Conservation (phyloP, 2,888 invertebrate genomes). For the Andrena hattorfiana region DNA sequence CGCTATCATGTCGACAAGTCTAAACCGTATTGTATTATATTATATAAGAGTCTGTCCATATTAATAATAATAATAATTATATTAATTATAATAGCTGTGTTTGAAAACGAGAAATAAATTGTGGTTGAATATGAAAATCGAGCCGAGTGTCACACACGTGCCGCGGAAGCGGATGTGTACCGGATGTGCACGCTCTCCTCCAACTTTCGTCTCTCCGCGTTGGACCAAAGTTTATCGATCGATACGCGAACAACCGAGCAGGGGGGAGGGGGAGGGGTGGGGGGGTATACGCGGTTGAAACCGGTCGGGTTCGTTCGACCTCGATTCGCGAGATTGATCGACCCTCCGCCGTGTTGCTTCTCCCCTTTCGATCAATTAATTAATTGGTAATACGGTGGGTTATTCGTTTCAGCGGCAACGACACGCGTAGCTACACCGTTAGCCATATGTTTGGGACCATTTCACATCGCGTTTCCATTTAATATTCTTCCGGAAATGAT, state of each 20-base stretch:
- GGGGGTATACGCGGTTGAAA: slow-evolving; percentile 29
- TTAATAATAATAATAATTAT: slow-evolving; percentile 85
- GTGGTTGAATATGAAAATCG: slow-evolving; percentile 85
- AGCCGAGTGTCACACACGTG: slow-evolving; percentile 18
- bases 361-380: slow-evolving; percentile 34
- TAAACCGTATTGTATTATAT: slow-evolving; percentile 85
- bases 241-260: slow-evolving; percentile 17
- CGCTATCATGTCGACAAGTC: slow-evolving; percentile 84
- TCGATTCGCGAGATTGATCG: slow-evolving; percentile 42
- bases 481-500: no score
- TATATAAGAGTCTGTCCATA: slow-evolving; percentile 85
- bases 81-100: slow-evolving; percentile 85
- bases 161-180: neutral
- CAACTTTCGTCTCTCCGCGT: slow-evolving; percentile 37
- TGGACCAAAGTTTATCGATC: slow-evolving; percentile 47
- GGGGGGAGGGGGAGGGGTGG: no score
- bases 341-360: slow-evolving; percentile 39
- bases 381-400: slow-evolving; percentile 8
- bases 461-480: no score
- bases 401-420: neutral
- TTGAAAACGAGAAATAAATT: slow-evolving; percentile 86
- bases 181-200: slow-evolving; percentile 10
- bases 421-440: neutral
- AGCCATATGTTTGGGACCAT: neutral
- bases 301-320: slow-evolving; percentile 26